phyloP scores from a whole-genome alignment of 2,797 vertebrate genomes.

The Heliangelus exortis region DNA sequence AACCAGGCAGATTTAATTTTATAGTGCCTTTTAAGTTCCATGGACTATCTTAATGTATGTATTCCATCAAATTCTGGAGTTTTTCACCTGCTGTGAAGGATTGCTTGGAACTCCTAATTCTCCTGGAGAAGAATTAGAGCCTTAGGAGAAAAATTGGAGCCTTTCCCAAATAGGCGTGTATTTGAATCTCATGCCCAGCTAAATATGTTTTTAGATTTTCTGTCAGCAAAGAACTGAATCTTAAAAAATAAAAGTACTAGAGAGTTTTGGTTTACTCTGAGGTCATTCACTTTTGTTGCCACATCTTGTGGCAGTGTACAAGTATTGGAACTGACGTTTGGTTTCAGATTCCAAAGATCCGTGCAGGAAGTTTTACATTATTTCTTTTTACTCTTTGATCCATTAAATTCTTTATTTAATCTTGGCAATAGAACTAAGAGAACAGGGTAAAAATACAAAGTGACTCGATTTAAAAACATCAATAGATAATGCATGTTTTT shows the following conservation, averaged over 20 bases:
- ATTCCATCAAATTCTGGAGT: not conserved
- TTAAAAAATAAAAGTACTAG: not conserved
- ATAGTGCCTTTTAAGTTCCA: not conserved
- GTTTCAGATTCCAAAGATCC: not conserved
- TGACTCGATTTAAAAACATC: not conserved
- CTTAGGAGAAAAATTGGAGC: not conserved
- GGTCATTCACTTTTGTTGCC: not conserved
- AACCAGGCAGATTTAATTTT: not conserved
- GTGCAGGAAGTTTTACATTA: not conserved
- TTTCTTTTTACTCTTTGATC: not conserved
- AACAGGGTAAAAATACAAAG: not conserved
- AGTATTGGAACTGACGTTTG: not conserved
- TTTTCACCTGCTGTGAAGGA: not conserved
- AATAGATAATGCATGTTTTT: constrained; percentile 13
- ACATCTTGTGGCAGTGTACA: not conserved
- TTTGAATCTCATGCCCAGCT: not conserved
- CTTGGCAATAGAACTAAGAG: not conserved
- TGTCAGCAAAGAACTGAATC: not conserved
- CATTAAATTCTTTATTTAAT: not conserved
- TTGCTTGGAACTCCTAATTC: not conserved
- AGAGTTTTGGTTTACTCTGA: not conserved
- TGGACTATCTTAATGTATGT: not conserved
- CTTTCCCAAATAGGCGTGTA: not conserved
- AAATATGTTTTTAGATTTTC: not conserved
- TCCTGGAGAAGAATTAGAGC: not conserved